Base-by-base conservation (phyloP, 2,113 vertebrate genomes). In the Rhodinocichla rosea region DNA sequence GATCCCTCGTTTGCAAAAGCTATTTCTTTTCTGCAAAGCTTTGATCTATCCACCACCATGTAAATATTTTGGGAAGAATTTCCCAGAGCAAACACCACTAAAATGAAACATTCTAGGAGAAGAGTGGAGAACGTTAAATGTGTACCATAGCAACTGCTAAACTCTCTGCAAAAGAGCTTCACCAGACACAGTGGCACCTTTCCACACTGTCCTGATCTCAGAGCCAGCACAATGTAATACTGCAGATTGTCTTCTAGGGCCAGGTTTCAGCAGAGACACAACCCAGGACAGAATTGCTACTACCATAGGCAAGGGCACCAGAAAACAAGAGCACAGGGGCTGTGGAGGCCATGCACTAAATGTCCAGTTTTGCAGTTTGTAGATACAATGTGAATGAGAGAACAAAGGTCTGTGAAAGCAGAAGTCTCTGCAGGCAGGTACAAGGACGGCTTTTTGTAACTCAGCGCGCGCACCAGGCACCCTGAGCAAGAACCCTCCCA, bases 21-120 rank as follows among this genome's bases (percentile, higher is more conserved):
- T 42, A 47, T 74, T 74, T 77, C 80, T 70, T 9, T 45, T 69
- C 26, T 8, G 8, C 6, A 6, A 50, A 71, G 67, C 56, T 90
- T 80, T 94, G 67, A 80, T 94, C 80, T 59, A 74, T 28, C 63
- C 27, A 39, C 33, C 44, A 52, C 39, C 68, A 9, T 27, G 83
- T 90, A 94, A 92, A 92, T 88, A 94, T 88, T 96, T 77, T 57
- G 56, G 76, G 59, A 90, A 77, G 55, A 77, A 93, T 56, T 78
- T 83, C 88, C 56, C 70, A 75, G 64, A 84, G 73, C 62, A 91
- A 93, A 90, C 64, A 91, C 21, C 55, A 49, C 67, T 47, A 4
- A 83, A 64, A 37, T 26, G 59, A 80, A 18, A 82, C 55, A 47
- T 37, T 88, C 62, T 13, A 70, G 40, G 60, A 44, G 52, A 90